Conservation (phyloP, 2,888 invertebrate species). For the Himalopsyche japonica region DNA sequence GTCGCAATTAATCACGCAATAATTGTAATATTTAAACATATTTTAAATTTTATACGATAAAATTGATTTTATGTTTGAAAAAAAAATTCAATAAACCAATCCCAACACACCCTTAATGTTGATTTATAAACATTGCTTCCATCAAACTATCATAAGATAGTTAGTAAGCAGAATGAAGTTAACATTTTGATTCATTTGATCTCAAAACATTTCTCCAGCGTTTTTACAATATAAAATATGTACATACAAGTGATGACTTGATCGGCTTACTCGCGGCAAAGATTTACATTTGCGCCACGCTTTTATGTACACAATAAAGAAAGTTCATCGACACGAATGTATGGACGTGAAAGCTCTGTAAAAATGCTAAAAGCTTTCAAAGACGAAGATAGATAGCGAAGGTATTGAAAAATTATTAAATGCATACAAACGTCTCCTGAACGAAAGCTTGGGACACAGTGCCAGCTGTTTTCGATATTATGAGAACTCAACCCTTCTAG, state of each 20-base stretch:
- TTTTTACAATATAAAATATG: too few relatives aligned
- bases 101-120: too few relatives aligned
- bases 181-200: too few relatives aligned
- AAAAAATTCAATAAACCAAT: too few relatives aligned
- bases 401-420: background rate
- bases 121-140: too few relatives aligned
- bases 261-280: background rate
- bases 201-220: too few relatives aligned
- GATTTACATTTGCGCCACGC: background rate
- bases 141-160: too few relatives aligned
- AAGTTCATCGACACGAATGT: background rate
- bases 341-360: background rate
- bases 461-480: background rate
- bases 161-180: too few relatives aligned
- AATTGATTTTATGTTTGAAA: too few relatives aligned
- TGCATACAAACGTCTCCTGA: background rate
- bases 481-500: background rate
- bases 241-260: background rate
- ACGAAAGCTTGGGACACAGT: background rate
- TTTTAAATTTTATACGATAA: too few relatives aligned
- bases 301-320: background rate
- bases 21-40: too few relatives aligned
- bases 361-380: background rate
- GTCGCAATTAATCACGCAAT: too few relatives aligned
- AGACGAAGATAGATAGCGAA: background rate